Conservation (phyloP, 2,888 invertebrate genomes). For the Brachyptera putata region DNA sequence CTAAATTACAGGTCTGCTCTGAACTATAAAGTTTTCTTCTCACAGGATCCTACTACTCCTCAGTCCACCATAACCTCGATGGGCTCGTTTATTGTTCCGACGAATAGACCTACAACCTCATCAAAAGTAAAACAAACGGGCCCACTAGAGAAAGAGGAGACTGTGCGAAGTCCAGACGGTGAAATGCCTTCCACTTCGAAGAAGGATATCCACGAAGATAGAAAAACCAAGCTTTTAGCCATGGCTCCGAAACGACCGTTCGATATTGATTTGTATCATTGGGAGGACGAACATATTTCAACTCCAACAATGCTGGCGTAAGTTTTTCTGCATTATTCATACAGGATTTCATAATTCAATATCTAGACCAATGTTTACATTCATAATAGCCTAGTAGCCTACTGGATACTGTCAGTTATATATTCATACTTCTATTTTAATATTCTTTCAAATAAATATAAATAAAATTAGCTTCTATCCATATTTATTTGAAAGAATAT, state of each 20-base stretch:
- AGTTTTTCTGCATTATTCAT: constrained; percentile 34
- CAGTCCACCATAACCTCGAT: constrained; percentile 23
- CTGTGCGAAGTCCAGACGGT: neutral
- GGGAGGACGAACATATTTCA: constrained; percentile 48
- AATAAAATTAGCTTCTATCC: no score
- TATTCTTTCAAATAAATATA: no score
- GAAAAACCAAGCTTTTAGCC: constrained; percentile 40
- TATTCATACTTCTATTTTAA: no score
- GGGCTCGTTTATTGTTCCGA: neutral
- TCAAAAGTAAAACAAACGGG: neutral
- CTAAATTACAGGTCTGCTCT: no score
- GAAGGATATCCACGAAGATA: constrained; percentile 9
- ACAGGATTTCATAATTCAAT: no score
- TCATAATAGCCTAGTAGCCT: no score
- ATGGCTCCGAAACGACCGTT: constrained; percentile 48
- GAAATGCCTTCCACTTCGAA: neutral
- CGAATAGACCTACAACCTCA: neutral
- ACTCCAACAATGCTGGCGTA: constrained; percentile 45
- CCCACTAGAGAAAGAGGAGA: neutral
- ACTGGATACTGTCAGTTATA: no score
- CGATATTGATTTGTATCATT: constrained; percentile 49
- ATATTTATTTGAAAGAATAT: no score
- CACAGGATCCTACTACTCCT: constrained; percentile 36
- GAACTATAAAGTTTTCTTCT: constrained; percentile 11
- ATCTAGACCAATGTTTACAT: no score